Evolutionary conservation across 2,113 vertebrate genomes (phyloP).

Genomic region (Myotis yumanensis): DNA sequence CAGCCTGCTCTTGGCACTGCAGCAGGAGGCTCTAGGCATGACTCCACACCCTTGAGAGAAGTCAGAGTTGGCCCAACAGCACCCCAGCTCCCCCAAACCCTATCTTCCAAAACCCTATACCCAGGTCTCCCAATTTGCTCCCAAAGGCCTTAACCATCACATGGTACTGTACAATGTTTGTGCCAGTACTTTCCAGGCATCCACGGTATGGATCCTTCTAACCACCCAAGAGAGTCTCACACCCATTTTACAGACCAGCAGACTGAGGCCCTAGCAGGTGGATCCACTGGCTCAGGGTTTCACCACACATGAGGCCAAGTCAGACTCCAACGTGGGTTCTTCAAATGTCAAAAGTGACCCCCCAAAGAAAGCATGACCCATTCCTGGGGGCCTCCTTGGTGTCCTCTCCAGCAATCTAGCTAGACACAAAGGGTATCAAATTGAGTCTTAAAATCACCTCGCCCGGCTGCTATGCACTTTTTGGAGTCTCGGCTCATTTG

Average conservation of each 20-base stretch:
- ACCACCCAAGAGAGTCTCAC: neutral
- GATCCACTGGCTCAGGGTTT: neutral
- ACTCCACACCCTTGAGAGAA: neutral
- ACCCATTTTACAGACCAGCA: neutral
- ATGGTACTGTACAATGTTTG: accelerated
- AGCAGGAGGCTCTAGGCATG: no score
- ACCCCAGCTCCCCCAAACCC: neutral
- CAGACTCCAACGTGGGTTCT: accelerated
- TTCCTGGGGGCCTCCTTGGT: neutral
- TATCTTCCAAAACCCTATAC: neutral
- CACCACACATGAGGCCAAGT: neutral
- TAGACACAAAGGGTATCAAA: accelerated
- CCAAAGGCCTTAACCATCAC: neutral
- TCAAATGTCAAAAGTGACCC: neutral
- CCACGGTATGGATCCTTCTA: no score
- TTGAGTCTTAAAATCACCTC: neutral
- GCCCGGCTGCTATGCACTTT: neutral
- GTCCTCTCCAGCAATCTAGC: neutral
- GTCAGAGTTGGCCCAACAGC: neutral
- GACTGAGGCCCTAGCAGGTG: neutral
- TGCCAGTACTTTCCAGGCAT: neutral
- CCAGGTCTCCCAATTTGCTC: neutral
- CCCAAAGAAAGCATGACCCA: neutral
- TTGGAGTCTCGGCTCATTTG: neutral
- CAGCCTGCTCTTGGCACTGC: neutral